phyloP scores from a whole-genome alignment of 2,113 vertebrate species.

The Microtus montanus region DNA sequence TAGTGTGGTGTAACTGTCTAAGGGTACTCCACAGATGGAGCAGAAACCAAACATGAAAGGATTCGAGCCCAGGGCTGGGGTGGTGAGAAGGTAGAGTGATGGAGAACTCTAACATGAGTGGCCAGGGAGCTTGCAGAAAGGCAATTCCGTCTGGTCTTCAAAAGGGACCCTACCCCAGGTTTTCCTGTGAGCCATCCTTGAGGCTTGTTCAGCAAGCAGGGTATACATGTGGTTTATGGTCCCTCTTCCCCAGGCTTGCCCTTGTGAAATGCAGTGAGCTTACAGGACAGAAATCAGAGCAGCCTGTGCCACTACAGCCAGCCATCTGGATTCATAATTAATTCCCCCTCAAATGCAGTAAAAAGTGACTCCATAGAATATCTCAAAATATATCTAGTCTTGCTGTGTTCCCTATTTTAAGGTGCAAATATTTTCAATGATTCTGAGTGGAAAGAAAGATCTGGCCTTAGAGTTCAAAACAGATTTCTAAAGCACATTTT shows the following conservation, averaged over 20 bases:
- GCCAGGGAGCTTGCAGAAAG: background rate
- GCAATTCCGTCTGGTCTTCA: constrained; percentile 6
- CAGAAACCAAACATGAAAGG: background rate
- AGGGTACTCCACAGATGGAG: background rate
- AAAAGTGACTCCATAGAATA: background rate
- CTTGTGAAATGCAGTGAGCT: background rate
- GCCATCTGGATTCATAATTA: background rate
- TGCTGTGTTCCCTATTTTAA: background rate
- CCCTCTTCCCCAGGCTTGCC: background rate
- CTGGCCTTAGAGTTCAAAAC: background rate
- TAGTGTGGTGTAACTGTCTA: background rate
- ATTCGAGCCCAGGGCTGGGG: too few species aligned
- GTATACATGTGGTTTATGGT: background rate
- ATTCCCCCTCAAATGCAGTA: background rate
- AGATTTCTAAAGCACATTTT: background rate
- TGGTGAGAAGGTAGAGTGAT: background rate
- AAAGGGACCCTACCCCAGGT: background rate
- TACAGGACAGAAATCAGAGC: background rate
- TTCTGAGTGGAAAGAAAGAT: background rate
- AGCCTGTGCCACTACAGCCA: background rate
- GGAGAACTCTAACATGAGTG: background rate
- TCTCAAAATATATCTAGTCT: constrained; percentile 4
- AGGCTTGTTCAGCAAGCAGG: background rate
- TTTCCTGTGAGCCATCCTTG: background rate
- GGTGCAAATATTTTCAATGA: background rate